Evolutionary conservation across 2,888 invertebrate genomes (phyloP), one percentile per base, ranked within the genome.

Genomic region (Leptothorax acervorum): DNA sequence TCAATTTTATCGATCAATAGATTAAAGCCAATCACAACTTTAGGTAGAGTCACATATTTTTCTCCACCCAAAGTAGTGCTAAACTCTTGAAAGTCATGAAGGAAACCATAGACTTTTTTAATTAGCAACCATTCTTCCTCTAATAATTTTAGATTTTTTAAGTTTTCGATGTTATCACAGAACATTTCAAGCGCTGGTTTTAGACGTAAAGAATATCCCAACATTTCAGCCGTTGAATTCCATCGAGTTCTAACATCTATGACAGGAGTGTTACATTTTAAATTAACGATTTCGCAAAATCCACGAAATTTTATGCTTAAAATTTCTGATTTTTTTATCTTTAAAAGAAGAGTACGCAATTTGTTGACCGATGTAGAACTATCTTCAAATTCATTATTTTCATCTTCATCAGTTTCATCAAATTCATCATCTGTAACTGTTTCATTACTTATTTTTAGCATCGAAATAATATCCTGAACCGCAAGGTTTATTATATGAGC

Each of bases 401-500:
- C 28, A 12, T 60, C 15, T 31, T 60, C 60, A 31, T 60, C 11
- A 35, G 5, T 35, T 31, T 60, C 31, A 15, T 31, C 31, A 60
- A 15, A 5, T 60, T 60, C 31, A 60, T 60, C 8, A 60, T 60
- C 15, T 60, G 60, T 28, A 31, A 60, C 60, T 15, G 28, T 3
- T 31, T 60, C 8, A 60, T 60, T 31, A 31, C 28, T 57, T 57
- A 60, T 60, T 60, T 60, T 57, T 57, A 57, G 6, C 57, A 57
- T 28, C 3, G 57, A 57, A 15, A 60, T 31, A 48, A 83, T 73
- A 78, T 90, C 91, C 83, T 92, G 89, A 23, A 92, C 91, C 15
- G 78, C 91, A 28, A 91, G 78, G 75, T 93, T 92, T 63, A 92
- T 55, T 65, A 65, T 42, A 65, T 65, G 65, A 65, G 65, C 65